Evolutionary conservation across 92 coral and sea anemone genomes (phyloP).

Genomic region (Desmophyllum pertusum): DNA sequence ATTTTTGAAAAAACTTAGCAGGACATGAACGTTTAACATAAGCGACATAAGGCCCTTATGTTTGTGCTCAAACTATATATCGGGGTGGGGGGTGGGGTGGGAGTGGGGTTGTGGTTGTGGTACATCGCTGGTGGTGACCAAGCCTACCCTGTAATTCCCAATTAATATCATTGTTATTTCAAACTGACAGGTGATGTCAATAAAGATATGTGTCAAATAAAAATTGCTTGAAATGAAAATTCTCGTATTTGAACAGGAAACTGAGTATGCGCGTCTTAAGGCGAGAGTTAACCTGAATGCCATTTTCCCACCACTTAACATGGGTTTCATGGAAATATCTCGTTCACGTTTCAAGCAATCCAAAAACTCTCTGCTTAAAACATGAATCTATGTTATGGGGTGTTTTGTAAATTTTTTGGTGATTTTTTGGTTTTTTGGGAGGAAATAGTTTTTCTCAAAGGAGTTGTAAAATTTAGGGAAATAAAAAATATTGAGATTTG

Average conservation of each 20-base stretch:
- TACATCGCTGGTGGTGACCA: neutral
- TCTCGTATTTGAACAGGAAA: neutral
- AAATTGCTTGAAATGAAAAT: neutral
- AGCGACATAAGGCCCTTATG: neutral
- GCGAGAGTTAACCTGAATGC: too few species aligned
- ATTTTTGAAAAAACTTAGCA: neutral
- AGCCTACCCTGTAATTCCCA: neutral
- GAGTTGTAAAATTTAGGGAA: too few species aligned
- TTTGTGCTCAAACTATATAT: neutral
- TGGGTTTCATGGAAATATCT: too few species aligned
- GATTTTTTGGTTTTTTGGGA: too few species aligned
- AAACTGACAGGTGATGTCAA: neutral
- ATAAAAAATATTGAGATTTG: too few species aligned
- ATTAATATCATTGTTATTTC: neutral
- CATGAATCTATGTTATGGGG: too few species aligned
- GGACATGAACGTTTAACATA: neutral
- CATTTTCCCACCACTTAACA: too few species aligned
- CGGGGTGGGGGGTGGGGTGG: too few species aligned
- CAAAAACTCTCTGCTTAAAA: too few species aligned
- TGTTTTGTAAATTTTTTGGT: too few species aligned
- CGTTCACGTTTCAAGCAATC: too few species aligned
- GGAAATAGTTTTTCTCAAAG: too few species aligned
- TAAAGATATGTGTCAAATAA: neutral
- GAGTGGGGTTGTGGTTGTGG: neutral
- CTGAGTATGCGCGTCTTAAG: neutral